Evolutionary conservation across 2,797 vertebrate genomes (phyloP).

Genomic region (Cirrhinus molitorella): DNA sequence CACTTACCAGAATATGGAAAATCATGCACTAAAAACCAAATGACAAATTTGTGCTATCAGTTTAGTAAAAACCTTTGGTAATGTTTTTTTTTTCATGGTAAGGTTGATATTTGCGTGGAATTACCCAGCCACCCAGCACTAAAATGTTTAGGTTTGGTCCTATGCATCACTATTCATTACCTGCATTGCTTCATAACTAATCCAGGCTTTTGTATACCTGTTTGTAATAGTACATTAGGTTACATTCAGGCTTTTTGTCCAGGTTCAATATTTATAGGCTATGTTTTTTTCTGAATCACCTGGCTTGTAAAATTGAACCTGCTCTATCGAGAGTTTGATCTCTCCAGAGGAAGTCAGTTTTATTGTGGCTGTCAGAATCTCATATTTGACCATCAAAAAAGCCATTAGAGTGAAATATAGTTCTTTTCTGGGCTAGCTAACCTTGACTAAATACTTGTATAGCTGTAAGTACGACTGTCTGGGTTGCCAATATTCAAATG

Average conservation of each 20-base stretch:
- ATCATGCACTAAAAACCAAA: too few species aligned
- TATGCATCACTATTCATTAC: background rate
- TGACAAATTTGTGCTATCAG: too few species aligned
- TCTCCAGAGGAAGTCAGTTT: background rate
- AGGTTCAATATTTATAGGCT: background rate
- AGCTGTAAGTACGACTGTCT: background rate
- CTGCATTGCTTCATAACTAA: background rate
- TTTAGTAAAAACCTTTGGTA: too few species aligned
- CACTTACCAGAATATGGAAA: too few species aligned
- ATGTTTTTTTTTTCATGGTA: too few species aligned
- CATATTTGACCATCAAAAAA: conserved; percentile 25
- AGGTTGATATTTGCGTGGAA: too few species aligned
- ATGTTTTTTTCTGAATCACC: background rate
- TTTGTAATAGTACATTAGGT: background rate
- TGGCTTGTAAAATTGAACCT: background rate
- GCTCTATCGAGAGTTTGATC: background rate
- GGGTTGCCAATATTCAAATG: conserved; percentile 34
- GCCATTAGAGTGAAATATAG: conserved; percentile 10
- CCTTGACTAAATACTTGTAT: conserved; percentile 4
- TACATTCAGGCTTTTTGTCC: background rate
- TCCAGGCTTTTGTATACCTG: background rate
- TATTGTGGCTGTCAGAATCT: conserved; percentile 1
- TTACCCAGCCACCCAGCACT: too few species aligned
- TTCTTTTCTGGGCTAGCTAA: background rate
- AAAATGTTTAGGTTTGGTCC: too few species aligned